Evolutionary conservation across 2,888 invertebrate species (phyloP).

Genomic region (Hydraecia micacea): DNA sequence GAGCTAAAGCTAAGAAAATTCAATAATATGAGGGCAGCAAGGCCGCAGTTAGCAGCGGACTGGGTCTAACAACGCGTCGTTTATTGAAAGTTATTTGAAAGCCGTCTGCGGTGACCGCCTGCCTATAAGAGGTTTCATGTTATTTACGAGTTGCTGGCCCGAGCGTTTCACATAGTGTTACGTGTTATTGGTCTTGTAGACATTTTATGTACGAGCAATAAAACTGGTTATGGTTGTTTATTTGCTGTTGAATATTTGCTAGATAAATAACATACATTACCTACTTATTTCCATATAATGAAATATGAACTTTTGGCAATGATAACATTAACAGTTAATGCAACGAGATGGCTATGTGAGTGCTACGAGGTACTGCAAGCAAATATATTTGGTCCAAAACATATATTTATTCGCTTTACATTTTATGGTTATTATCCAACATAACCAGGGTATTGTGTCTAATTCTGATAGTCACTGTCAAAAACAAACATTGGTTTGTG

Average conservation of each 20-base stretch:
- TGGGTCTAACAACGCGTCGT: slow-evolving; percentile 69
- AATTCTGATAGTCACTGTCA: slow-evolving; percentile 36
- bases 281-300: not conserved
- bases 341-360: not conserved
- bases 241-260: slow-evolving; percentile 14
- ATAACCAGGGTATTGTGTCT: not conserved
- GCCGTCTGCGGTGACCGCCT: slow-evolving; percentile 74
- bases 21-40: slow-evolving; percentile 74
- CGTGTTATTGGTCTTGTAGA: slow-evolving; percentile 51
- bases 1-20: slow-evolving; percentile 76
- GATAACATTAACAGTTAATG: not conserved
- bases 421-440: no score
- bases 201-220: slow-evolving; percentile 16
- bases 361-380: not conserved
- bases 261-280: not conserved
- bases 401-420: not conserved
- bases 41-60: slow-evolving; percentile 66
- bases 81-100: slow-evolving; percentile 81
- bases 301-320: not conserved
- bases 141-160: slow-evolving; percentile 69
- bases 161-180: slow-evolving; percentile 62
- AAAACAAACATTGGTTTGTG: slow-evolving; percentile 41
- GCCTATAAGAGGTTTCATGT: slow-evolving; percentile 71
- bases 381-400: not conserved
- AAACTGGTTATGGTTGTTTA: slow-evolving; percentile 12